phyloP scores from a whole-genome alignment of 2,113 vertebrate species.

The Turdus rufiventris region DNA sequence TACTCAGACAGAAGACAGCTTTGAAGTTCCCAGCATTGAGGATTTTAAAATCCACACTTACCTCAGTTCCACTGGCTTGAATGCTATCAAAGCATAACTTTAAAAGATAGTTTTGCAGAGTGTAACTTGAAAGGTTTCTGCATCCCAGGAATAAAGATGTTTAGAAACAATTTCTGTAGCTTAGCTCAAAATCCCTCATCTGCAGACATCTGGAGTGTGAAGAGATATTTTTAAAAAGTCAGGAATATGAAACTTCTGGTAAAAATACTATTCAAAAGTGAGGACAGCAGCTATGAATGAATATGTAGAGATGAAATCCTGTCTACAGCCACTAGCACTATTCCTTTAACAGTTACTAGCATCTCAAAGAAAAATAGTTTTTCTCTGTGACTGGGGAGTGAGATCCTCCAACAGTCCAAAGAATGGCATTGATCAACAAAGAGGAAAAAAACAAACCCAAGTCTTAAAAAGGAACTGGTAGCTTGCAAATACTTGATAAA shows the following conservation, averaged over 20 bases:
- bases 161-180: not conserved
- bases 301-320: not conserved
- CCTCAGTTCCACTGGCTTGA: not conserved
- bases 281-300: constrained; percentile 40
- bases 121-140: not conserved
- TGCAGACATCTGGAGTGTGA: not conserved
- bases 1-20: not conserved
- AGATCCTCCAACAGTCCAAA: not conserved
- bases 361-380: not conserved
- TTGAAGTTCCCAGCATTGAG: not conserved
- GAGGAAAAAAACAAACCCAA: accelerated
- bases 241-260: not conserved
- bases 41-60: not conserved
- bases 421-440: not conserved
- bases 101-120: not conserved
- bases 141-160: not conserved
- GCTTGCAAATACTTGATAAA: not conserved
- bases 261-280: constrained; percentile 16
- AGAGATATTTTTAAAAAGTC: not conserved
- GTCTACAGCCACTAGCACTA: not conserved
- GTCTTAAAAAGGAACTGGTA: not conserved
- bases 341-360: not conserved
- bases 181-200: not conserved
- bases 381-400: not conserved
- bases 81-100: not conserved